Evolutionary conservation across 2,888 invertebrate species (phyloP).

Genomic region (Brachyptera putata): DNA sequence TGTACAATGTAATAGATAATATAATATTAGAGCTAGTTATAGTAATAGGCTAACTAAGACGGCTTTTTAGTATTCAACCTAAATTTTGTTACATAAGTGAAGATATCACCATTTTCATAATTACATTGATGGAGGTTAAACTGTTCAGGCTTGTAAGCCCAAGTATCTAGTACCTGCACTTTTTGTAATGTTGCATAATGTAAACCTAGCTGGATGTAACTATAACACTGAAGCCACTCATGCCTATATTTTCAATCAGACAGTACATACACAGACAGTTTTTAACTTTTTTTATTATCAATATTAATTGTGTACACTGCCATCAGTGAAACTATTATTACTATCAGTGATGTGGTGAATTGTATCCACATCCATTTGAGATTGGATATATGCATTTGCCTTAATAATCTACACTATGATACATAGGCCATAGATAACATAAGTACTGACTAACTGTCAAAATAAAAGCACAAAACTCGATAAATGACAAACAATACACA

Average conservation of each 20-base stretch:
- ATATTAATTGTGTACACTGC: no score
- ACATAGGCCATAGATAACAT: not conserved
- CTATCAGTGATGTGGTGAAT: slow-evolving; percentile 6
- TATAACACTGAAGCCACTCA: not conserved
- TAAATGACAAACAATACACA: not conserved
- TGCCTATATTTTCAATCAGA: slow-evolving; percentile 11
- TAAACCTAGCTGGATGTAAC: not conserved
- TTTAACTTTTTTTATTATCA: slow-evolving; percentile 10
- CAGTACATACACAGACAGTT: not conserved
- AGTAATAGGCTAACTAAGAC: no score
- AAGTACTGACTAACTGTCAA: no score
- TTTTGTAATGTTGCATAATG: not conserved
- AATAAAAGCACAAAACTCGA: no score
- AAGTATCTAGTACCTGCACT: not conserved
- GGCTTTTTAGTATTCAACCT: no score
- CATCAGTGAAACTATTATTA: not conserved
- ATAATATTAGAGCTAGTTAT: no score
- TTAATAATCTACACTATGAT: slow-evolving; percentile 11
- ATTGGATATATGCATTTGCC: slow-evolving; percentile 17
- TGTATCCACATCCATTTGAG: slow-evolving; percentile 12
- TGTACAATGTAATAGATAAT: no score
- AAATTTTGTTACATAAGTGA: slow-evolving; percentile 1
- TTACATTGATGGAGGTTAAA: not conserved
- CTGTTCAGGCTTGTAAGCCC: no score
- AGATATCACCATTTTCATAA: not conserved